Base-by-base conservation (phyloP, 2,113 vertebrate genomes). In the Poeciliopsis retropinna region DNA sequence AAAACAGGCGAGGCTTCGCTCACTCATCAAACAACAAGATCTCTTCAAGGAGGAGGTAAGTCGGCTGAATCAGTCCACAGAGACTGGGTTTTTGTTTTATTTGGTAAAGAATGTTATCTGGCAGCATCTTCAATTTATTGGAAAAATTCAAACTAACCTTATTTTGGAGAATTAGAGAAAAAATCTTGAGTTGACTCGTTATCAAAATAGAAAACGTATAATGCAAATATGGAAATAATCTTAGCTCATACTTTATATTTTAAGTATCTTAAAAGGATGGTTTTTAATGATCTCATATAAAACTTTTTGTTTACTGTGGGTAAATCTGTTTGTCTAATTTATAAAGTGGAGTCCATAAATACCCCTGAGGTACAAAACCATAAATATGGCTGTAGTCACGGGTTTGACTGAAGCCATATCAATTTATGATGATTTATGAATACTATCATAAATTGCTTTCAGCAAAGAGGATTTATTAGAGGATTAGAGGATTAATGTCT, bases 21-120 rank as follows among this genome's bases (percentile, higher is more conserved):
- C 97, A 0, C 96, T 99, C 80, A 98, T 97, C 91, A 99, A 98
- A 83, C 96, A 96, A 29, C 97, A 99, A 88, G 97, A 99, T 80
- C 95, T 99, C 79, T 99, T 99, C 90, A 99, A 98, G 91, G 97
- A 98, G 74, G 97, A 99, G 95, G 97, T 98, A 73, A 82, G 82
- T 54, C 65, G 3, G 1, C 51, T 25, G 7, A 25, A 54, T 54
- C 51, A 5, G 4, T 25, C 51, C 22, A 25, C 17, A 6, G 51
- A 9, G 22, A 0, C 22, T 57, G 7, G 25, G 8, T n/a, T 25
- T 54, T 25, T n/a, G 51, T 54, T 57, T 57, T 8, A 8, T 25
- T 3, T 57, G 9, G 51, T n/a, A n/a, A 57, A 57, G n/a, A 57
- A 7, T 22, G 19, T 57, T 11, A n/a, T 9, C 1, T 57, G 22